A percentile compares a stretch with the other conserved stretches of the same genome.
These are phyloP conservation scores for Saccostrea echinata DNA, from an alignment of 1,140 invertebrate species.

Conservation along the genomic window DNA sequence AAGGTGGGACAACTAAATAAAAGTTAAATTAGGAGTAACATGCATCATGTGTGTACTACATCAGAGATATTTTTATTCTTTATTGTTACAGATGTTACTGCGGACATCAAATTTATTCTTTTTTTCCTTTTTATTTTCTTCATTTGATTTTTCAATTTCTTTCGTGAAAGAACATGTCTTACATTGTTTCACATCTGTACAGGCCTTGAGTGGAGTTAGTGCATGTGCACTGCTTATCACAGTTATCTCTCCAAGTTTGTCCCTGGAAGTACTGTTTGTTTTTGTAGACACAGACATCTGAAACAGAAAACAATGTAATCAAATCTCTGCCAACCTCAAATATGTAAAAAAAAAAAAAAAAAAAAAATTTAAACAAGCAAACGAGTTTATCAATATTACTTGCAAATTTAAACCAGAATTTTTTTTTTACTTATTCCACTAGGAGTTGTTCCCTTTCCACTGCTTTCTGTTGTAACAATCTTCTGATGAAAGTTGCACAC, in stretches of 20 bases:
- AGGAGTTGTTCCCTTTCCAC: conserved; percentile 58
- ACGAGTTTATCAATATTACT: too few species aligned
- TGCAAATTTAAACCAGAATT: background rate
- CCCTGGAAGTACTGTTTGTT: conserved; percentile 65
- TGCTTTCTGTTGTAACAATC: conserved; percentile 62
- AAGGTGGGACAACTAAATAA: conserved; percentile 68
- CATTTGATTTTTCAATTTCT: too few species aligned
- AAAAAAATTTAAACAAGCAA: too few species aligned
- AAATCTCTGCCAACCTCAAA: too few species aligned
- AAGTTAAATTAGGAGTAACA: too few species aligned
- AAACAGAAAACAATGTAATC: background rate
- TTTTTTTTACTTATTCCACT: conserved; percentile 66
- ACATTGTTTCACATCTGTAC: conserved; percentile 66
- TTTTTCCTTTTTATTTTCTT: too few species aligned
- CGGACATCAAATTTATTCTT: too few species aligned
- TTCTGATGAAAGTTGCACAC: conserved; percentile 71
- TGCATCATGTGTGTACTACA: background rate
- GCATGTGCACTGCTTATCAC: conserved; percentile 66
- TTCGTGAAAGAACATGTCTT: conserved; percentile 44
- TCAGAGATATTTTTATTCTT: background rate
- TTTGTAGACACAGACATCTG: conserved; percentile 68
- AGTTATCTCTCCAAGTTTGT: conserved; percentile 67
- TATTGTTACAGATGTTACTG: too few species aligned
- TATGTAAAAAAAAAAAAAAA: too few species aligned
- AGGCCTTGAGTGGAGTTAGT: conserved; percentile 60